A percentile compares a stretch with the other conserved stretches of the same genome.
Conservation (phyloP, 2,888 invertebrate genomes). For the Drosophila subsilvestris region DNA sequence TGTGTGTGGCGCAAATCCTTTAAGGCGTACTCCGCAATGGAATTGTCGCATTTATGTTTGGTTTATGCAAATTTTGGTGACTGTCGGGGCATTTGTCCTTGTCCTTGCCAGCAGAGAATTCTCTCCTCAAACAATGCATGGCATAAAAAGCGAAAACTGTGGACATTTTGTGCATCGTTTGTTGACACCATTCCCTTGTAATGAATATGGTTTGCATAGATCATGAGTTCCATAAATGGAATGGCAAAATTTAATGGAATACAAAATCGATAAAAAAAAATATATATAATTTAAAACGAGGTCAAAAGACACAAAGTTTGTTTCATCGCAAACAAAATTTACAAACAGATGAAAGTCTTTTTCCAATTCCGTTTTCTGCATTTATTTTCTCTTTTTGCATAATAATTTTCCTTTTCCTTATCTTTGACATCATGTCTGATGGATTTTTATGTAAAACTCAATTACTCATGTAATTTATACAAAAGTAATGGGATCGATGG, state of each 20-base stretch:
- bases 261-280: constrained; percentile 13
- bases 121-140: constrained; percentile 29
- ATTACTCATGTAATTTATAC: neutral
- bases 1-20: constrained; percentile 63
- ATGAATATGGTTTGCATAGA: constrained; percentile 28
- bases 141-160: constrained; percentile 21
- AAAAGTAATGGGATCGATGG: neutral
- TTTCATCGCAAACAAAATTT: neutral
- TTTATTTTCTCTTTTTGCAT: neutral
- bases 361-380: no score
- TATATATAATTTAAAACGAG: constrained; percentile 11
- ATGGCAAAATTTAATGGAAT: neutral
- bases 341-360: neutral
- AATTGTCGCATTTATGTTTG: constrained; percentile 78
- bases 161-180: constrained; percentile 25
- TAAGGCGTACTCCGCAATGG: constrained; percentile 67
- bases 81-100: constrained; percentile 35
- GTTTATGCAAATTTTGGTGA: constrained; percentile 69
- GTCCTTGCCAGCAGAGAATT: constrained; percentile 24
- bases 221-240: constrained; percentile 12
- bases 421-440: no score
- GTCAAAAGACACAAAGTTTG: neutral
- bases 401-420: neutral
- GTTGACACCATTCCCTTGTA: constrained; percentile 10
- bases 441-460: no score